Base-by-base conservation (phyloP, 1,140 invertebrate genomes). In the Hormaphis cornu region DNA sequence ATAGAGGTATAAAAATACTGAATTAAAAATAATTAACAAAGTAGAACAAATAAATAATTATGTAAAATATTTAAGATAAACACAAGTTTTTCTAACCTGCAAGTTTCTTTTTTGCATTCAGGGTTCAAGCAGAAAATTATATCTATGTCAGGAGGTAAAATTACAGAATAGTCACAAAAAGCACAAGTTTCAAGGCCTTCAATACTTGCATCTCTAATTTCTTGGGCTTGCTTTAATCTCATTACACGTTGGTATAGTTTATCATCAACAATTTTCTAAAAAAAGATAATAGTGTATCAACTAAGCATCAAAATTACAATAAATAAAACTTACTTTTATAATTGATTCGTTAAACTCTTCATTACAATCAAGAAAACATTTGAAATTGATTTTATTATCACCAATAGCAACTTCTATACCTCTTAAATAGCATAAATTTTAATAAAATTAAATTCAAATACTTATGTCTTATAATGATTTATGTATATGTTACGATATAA, bases 51-150 rank as follows among this genome's bases (percentile, higher is more conserved):
- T n/a, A n/a, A n/a, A n/a, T n/a, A 6, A 33, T 33, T 6, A 9
- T 6, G 4, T 33, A 6, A 6, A 9, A 33, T 33, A 33, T 33
- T 14, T 44, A 44, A 44, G 12, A 6, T 58, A 44, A 18, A 8
- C 10, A 26, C 8, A 18, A 8, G 9, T 20, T 16, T 28, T 24
- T 52, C 7, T 30, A 9, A 80, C 78, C 85, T 78, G 75, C 85
- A 88, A 1, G 83, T 81, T 72, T 86, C 85, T 75, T 84, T 85
- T 75, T 83, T 81, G 73, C 86, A 87, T 24, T 86, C 83, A 5
- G 80, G 79, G 77, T 87, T 86, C 0, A 83, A 72, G 72, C 86
- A 88, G 66, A 78, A 81, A 71, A 88, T 86, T 4, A 87, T 76
- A 76, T 83, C 85, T 72, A 86, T 82, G 54, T 81, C 79, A 14